These are phyloP conservation scores for Pemphigus obesinymphae DNA, from an alignment of 1,140 invertebrate species.

Conservation along the genomic window DNA sequence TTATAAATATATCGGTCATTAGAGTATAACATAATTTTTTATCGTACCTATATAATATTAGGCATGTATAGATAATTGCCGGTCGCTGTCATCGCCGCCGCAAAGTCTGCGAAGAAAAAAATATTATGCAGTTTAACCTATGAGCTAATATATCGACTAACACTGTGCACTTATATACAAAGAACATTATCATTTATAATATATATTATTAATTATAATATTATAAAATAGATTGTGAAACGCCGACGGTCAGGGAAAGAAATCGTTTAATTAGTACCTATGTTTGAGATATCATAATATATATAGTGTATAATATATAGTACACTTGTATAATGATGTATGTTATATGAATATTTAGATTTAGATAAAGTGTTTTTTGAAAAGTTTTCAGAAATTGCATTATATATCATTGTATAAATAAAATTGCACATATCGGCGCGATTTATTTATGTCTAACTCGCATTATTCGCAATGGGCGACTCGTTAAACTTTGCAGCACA, in stretches of 20 bases:
- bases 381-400: not conserved
- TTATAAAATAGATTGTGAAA: not conserved
- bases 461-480: too few species aligned
- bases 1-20: too few species aligned
- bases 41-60: too few species aligned
- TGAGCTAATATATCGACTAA: not conserved
- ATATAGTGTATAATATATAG: not conserved
- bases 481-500: too few species aligned
- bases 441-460: too few species aligned
- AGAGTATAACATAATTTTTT: too few species aligned
- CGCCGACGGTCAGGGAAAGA: not conserved
- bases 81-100: not conserved
- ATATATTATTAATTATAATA: not conserved
- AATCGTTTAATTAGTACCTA: not conserved
- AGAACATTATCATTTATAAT: not conserved
- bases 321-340: not conserved
- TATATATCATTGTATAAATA: not conserved
- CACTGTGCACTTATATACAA: not conserved
- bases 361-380: not conserved
- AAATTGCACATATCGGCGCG: not conserved
- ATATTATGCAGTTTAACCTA: not conserved
- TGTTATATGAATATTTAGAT: too few species aligned
- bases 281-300: not conserved
- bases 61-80: too few species aligned
- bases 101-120: not conserved